Base-by-base conservation (phyloP, 1,140 invertebrate species). In the Aradophagus sp. region DNA sequence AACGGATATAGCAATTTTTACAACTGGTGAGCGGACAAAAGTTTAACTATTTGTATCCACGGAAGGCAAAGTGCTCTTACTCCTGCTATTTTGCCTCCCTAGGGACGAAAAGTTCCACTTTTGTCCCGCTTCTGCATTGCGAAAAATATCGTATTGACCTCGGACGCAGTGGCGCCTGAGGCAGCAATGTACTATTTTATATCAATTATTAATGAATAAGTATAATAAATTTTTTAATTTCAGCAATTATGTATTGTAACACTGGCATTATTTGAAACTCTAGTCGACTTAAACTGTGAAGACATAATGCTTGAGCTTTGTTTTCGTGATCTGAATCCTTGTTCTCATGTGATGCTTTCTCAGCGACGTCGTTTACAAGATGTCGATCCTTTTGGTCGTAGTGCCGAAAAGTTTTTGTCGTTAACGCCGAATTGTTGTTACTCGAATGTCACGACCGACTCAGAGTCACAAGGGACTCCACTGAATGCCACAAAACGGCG, bases 271-370 rank as follows among this genome's bases (percentile, higher is more conserved):
- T 95, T 99, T 80, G 92, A 96, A 82, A 97, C 96, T 0, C 84
- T 99, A 44, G 87, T 99, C 15, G 92, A 96, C 75, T 85, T 99
- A 31, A 95, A 97, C 80, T 98, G 95, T 84, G 97, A 99, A 86
- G 97, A 99, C 83, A 89, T 98, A n/a, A 96, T 98, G 93, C 87
- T 97, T 73, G 95, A 97, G 78, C 86, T 98, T 16, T 89, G 98
- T 38, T 92, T 97, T 68, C 93, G 92, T 85, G 93, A 97, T 78
- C 86, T 98, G 36, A 88, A 93, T 68, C 94, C 93, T 8, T 95
- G 95, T 77, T 91, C 92, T n/a, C 95, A 98, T 85, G 89, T 98
- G 0, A 95, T 97, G 90, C 87, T 94, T 5, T 94, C 93, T 13
- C 93, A 95, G 80, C 85, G 91, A 32, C 88, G 92, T 26, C 89